These are phyloP conservation scores for Canis aureus DNA, from an alignment of 2,113 vertebrate genomes.

Conservation along the genomic window DNA sequence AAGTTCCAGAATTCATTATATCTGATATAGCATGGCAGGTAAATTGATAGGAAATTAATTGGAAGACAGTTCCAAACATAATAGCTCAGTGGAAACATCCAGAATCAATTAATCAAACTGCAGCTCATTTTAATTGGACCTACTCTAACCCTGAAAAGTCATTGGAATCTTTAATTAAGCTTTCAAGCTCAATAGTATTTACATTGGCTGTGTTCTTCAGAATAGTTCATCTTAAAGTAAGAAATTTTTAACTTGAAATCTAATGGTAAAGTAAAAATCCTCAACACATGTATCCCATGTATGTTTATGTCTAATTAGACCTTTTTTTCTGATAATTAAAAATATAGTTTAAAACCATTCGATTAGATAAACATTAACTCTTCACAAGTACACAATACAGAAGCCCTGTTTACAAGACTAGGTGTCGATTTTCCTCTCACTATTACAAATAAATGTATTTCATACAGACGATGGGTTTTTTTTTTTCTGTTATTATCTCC, in stretches of 20 bases:
- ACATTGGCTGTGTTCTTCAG: conserved; percentile 31
- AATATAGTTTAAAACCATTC: neutral
- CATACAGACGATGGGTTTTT: accelerated
- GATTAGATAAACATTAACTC: conserved; percentile 6
- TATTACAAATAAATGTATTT: neutral
- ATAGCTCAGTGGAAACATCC: conserved; percentile 79
- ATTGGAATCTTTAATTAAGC: conserved; percentile 75
- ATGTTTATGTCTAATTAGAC: conserved; percentile 48
- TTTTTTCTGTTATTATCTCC: neutral
- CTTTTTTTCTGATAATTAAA: conserved; percentile 17
- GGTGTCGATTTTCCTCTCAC: conserved; percentile 6
- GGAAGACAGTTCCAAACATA: conserved; percentile 78
- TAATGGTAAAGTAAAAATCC: conserved; percentile 9
- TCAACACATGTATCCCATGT: neutral
- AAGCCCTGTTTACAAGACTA: neutral
- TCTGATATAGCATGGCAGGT: conserved; percentile 74
- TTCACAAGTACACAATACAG: conserved; percentile 20
- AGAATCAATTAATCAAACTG: conserved; percentile 83
- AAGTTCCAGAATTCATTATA: conserved; percentile 75
- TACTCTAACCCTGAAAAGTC: conserved; percentile 72
- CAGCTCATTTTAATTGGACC: conserved; percentile 80
- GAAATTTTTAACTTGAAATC: conserved; percentile 59
- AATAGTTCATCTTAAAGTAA: conserved; percentile 56
- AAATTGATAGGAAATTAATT: conserved; percentile 83
- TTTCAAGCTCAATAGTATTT: conserved; percentile 61